Percentiles rank a stretch among this genome's conserved stretches.
phyloP scores from a whole-genome alignment of 2,113 vertebrate species.

The Petromus typicus region DNA sequence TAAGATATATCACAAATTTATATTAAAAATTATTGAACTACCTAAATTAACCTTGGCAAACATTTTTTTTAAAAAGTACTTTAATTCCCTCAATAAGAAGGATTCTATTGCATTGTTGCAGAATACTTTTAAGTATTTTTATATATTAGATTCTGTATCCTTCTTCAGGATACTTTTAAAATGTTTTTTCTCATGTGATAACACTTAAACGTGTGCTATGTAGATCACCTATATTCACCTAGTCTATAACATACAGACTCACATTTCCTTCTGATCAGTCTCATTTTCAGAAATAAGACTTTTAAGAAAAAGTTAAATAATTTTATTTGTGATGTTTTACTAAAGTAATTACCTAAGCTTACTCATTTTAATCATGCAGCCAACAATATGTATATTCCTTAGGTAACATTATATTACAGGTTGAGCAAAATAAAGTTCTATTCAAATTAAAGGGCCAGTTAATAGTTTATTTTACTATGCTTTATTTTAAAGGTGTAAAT shows the following conservation, averaged over 20 bases:
- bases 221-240: neutral
- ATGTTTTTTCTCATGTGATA: constrained; percentile 39
- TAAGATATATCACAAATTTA: constrained; percentile 11
- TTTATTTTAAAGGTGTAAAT: constrained; percentile 44
- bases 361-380: constrained; percentile 52
- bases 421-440: constrained; percentile 23
- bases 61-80: constrained; percentile 49
- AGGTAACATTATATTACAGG: neutral
- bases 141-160: constrained; percentile 34
- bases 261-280: constrained; percentile 33
- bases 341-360: constrained; percentile 25
- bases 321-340: constrained; percentile 9
- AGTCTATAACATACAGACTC: neutral
- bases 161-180: constrained; percentile 55
- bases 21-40: constrained; percentile 61
- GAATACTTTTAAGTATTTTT: constrained; percentile 53
- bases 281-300: constrained; percentile 41
- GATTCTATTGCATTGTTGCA: constrained; percentile 15
- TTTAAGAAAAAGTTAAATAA: constrained; percentile 56
- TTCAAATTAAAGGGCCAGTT: constrained; percentile 54
- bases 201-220: constrained; percentile 42
- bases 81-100: constrained; percentile 39
- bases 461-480: constrained; percentile 37
- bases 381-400: constrained; percentile 33
- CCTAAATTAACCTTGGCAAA: constrained; percentile 35